phyloP scores from a whole-genome alignment of 2,888 invertebrate genomes.

The Antheraea assamensis region DNA sequence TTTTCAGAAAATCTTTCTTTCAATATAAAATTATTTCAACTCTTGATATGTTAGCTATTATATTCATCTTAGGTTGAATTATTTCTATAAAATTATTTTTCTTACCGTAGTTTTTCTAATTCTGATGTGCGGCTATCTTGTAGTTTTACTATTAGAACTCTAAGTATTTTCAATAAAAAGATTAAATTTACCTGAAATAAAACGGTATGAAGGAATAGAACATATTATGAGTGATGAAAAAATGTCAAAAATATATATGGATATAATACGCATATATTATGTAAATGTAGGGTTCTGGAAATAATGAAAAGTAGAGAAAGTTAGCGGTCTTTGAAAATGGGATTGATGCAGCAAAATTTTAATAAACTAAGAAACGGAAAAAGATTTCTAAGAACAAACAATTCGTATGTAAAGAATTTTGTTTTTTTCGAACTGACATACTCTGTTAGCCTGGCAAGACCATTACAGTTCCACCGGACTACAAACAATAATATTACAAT shows the following conservation, averaged over 20 bases:
- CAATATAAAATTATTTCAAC: background rate
- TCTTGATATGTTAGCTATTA: background rate
- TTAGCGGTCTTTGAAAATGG: too few species aligned
- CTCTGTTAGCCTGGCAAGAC: too few species aligned
- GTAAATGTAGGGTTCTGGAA: background rate
- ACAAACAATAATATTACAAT: background rate
- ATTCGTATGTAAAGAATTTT: too few species aligned
- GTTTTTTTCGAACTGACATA: too few species aligned
- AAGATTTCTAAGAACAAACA: background rate
- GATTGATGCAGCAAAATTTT: background rate
- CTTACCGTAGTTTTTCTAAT: slow-evolving; percentile 87
- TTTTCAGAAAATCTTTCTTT: background rate
- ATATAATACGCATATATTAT: background rate
- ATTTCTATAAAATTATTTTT: slow-evolving; percentile 23
- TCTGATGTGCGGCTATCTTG: slow-evolving; percentile 88
- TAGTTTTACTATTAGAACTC: slow-evolving; percentile 89
- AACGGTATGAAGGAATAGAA: background rate
- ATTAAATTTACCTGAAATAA: slow-evolving; percentile 86
- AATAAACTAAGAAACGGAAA: background rate
- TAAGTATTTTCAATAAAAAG: slow-evolving; percentile 90
- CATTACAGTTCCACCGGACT: too few species aligned
- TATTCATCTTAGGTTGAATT: background rate
- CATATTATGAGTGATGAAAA: background rate
- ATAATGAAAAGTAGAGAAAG: too few species aligned
- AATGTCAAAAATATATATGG: background rate